Conservation (phyloP, 2,888 invertebrate genomes). For the Aspidiotus rigidus region DNA sequence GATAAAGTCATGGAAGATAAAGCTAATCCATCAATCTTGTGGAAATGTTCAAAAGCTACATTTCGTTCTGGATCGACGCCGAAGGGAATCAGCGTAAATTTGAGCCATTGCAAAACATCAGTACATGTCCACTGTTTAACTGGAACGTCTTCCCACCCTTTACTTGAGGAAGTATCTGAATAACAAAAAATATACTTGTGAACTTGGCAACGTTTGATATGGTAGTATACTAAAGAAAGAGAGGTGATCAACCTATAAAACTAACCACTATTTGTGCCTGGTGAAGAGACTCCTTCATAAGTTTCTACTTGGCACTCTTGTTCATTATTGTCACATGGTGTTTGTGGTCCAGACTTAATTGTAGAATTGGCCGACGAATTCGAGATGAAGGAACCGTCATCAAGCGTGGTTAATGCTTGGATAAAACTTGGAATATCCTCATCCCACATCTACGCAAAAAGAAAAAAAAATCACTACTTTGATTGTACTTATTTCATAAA, state of each 20-base stretch:
- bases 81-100: constrained; percentile 23
- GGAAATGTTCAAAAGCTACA: constrained; percentile 16
- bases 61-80: constrained; percentile 28
- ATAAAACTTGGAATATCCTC: constrained; percentile 33
- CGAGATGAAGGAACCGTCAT: constrained; percentile 27
- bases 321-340: constrained; percentile 21
- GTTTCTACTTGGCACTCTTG: constrained; percentile 16
- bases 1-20: constrained; percentile 32
- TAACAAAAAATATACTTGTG: neutral
- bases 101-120: constrained; percentile 29
- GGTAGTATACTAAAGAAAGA: neutral
- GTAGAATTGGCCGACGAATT: constrained; percentile 16
- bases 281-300: constrained; percentile 24
- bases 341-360: constrained; percentile 8
- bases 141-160: constrained; percentile 30
- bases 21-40: constrained; percentile 27
- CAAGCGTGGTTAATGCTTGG: constrained; percentile 26
- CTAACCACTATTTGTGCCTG: constrained; percentile 16
- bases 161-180: constrained; percentile 23
- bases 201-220: neutral
- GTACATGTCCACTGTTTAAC: constrained; percentile 30
- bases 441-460: constrained; percentile 29
- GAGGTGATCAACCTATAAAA: neutral
- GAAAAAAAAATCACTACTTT: too few species aligned
- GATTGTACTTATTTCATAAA: too few species aligned